Base-by-base conservation (phyloP, 2,888 invertebrate genomes). In the Abrostola tripartita region DNA sequence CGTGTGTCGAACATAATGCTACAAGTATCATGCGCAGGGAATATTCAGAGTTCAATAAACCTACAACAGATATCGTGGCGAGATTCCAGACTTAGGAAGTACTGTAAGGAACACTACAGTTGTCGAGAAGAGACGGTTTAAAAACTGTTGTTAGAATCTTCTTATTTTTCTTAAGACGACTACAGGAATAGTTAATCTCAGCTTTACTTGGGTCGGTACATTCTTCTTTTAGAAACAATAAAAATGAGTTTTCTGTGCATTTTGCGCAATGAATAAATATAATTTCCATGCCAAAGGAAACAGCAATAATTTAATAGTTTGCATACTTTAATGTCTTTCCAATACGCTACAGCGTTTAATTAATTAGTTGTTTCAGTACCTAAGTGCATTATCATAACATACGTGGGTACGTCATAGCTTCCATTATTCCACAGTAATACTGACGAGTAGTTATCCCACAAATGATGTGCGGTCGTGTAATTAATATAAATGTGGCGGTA, bases 21-120 rank as follows among this genome's bases (percentile, higher is more conserved):
- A 11, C 51, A 42, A 51, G 51, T 42, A 57, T 59, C 52, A 50
- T 38, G 49, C 37, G 52, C 59, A 65, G 65, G 12, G 65, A 65
- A 69, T 74, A 38, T 62, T 65, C 42, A 36, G 24, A 56, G 65
- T 65, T 65, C 74, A 68, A 53, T 65, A 65, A 68, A 68, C 61
- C 56, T 37, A 36, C 54, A 14, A 44, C 35, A 51, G 55, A 65
- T 57, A 53, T 40, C 47, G 60, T 67, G 49, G 53, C 51, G 62
- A 70, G 40, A 59, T 64, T 57, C 44, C 64, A 64, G 58, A 61
- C 52, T 57, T 12, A 50, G 42, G 50, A 49, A 62, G 24, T 62
- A 54, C 40, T 36, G 47, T 11, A 51, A 12, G 10, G 7, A 36
- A 38, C 52, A 56, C n/a, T 38, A 37, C 52, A 55, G 55, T 42